Conservation (phyloP, 1,140 invertebrate genomes). For the Eciton burchellii region DNA sequence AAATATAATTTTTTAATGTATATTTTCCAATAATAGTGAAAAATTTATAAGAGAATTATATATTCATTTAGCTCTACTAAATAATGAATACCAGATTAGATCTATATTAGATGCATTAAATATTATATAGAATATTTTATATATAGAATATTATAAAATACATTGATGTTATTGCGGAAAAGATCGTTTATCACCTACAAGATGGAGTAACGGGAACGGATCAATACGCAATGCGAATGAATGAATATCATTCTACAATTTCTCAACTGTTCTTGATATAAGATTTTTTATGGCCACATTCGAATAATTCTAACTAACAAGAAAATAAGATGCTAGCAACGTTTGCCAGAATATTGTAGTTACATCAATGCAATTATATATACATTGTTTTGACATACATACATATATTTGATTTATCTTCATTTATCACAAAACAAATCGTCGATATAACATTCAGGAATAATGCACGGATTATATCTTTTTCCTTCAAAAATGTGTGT, state of each 20-base stretch:
- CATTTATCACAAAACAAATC: neutral
- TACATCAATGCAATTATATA: conserved; percentile 5
- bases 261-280: conserved; percentile 19
- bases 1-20: conserved; percentile 2
- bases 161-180: conserved; percentile 25
- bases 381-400: too few relatives aligned
- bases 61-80: conserved; percentile 21
- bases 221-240: conserved; percentile 70
- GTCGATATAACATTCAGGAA: neutral
- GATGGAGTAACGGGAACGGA: conserved; percentile 62
- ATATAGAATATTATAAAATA: conserved; percentile 22
- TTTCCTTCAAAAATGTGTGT: neutral
- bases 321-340: neutral
- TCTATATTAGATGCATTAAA: too few relatives aligned
- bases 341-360: neutral
- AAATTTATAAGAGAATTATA: conserved; percentile 4
- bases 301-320: conserved; percentile 10
- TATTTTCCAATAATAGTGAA: conserved; percentile 6
- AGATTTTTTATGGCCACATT: neutral
- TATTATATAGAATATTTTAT: neutral
- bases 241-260: conserved; percentile 57
- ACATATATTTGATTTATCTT: neutral
- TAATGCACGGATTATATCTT: neutral
- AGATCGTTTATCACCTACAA: conserved; percentile 65
- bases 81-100: too few relatives aligned